These are phyloP conservation scores for Caloenas nicobarica DNA, from an alignment of 2,113 vertebrate species.

Conservation along the genomic window DNA sequence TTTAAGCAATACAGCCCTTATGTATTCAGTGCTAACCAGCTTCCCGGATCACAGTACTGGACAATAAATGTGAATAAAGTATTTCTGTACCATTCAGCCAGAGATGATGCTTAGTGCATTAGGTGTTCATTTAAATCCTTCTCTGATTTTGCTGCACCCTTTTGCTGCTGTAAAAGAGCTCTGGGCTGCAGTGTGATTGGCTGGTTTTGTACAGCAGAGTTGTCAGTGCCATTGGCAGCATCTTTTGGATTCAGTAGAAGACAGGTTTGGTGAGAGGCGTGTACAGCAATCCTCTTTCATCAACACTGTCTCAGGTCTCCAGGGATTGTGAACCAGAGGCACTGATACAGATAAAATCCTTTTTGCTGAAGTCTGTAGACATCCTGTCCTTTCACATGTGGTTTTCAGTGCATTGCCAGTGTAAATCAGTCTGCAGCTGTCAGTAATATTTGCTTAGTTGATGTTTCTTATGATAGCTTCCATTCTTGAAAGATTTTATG, in stretches of 20 bases:
- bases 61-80: not conserved
- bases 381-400: not conserved
- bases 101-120: not conserved
- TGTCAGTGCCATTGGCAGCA: not conserved
- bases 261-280: not conserved
- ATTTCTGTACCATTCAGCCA: not conserved
- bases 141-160: not conserved
- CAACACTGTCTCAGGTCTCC: not conserved
- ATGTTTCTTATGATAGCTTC: not conserved
- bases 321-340: not conserved
- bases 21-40: not conserved
- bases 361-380: not conserved
- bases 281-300: not conserved
- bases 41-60: not conserved
- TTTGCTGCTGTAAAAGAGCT: not conserved
- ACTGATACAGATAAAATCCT: not conserved
- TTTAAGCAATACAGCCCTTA: not conserved
- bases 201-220: not conserved
- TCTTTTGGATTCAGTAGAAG: not conserved
- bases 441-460: not conserved
- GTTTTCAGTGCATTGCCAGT: not conserved
- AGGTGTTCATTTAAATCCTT: not conserved
- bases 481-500: not conserved
- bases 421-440: not conserved
- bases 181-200: not conserved